These are phyloP conservation scores for Neodiprion virginianus DNA, from an alignment of 1,140 invertebrate species.

Conservation along the genomic window DNA sequence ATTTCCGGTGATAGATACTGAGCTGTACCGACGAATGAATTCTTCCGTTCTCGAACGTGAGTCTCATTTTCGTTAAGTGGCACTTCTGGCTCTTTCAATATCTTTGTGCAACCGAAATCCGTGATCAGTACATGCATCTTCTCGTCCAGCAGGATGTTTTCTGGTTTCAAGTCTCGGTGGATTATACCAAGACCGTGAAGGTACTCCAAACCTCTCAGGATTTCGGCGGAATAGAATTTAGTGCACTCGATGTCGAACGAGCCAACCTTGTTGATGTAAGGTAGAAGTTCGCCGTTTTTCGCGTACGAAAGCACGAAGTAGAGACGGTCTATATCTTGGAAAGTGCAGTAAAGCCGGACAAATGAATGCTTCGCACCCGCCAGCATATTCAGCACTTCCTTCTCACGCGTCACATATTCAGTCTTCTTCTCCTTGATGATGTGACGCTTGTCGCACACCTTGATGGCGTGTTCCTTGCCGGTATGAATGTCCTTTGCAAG, in stretches of 20 bases:
- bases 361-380: constrained; percentile 79
- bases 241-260: constrained; percentile 90
- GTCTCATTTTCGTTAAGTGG: constrained; percentile 48
- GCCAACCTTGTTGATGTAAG: constrained; percentile 90
- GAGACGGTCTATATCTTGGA: constrained; percentile 91
- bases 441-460: constrained; percentile 93
- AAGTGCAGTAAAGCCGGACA: constrained; percentile 93
- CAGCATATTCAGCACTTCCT: constrained; percentile 85
- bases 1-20: constrained; percentile 99
- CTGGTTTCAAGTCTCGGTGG: constrained; percentile 91
- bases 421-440: constrained; percentile 93
- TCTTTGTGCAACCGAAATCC: constrained; percentile 97
- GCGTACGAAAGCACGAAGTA: constrained; percentile 98
- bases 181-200: constrained; percentile 91
- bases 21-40: constrained; percentile 98
- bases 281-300: constrained; percentile 91
- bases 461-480: constrained; percentile 93
- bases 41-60: constrained; percentile 65
- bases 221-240: constrained; percentile 93
- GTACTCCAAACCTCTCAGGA: constrained; percentile 90
- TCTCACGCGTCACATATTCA: constrained; percentile 92
- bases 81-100: constrained; percentile 64
- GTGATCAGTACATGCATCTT: constrained; percentile 97
- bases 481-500: constrained; percentile 91
- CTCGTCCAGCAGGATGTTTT: constrained; percentile 89